Base-by-base conservation (phyloP, 2,797 vertebrate genomes). In the Rhynchotus rufescens region DNA sequence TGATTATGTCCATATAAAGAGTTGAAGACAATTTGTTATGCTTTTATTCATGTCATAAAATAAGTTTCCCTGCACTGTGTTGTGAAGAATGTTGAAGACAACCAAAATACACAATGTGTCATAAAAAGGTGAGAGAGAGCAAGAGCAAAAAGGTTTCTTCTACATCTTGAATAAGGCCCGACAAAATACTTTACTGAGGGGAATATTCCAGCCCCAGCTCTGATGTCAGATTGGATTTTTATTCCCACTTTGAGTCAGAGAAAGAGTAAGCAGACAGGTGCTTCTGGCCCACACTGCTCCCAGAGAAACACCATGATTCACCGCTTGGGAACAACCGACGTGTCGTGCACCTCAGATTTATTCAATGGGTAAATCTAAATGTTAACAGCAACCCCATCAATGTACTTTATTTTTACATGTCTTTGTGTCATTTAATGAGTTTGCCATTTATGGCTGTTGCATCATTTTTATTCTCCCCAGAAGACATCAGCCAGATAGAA, bases 291-390 rank as follows among this genome's bases (percentile, higher is more conserved):
- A 83, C 1, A 5, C 30, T 59, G 5, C 75, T 92, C 52, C 51
- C 79, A 22, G 36, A 87, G 42, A 88, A 51, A 19, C 38, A 25
- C 30, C 0, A 0, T 44, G 61, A 95, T 68, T 92, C 87, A 87
- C 54, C 0, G 0, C 56, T 66, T 0, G 0, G 32, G 56, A 92
- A 15, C 26, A 68, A 65, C 52, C 28, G 11, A 30, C 5, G 1
- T 5, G 0, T 30, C 36, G 8, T 84, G 56, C 30, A 49, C 72
- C 45, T 77, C 49, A 13, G 49, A 86, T 90, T 81, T 74, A 83
- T 20, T 19, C 34, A 54, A 51, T 2, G 80, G 40, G 56, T 56
- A 75, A 86, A 85, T 23, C 44, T 47, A 67, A 51, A 30, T 15
- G 15, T 73, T 76, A 80, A 71, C 85, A 64, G 42, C 49, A 79